These are phyloP conservation scores for Fopius arisanus DNA, from an alignment of 1,140 invertebrate species.

Conservation along the genomic window DNA sequence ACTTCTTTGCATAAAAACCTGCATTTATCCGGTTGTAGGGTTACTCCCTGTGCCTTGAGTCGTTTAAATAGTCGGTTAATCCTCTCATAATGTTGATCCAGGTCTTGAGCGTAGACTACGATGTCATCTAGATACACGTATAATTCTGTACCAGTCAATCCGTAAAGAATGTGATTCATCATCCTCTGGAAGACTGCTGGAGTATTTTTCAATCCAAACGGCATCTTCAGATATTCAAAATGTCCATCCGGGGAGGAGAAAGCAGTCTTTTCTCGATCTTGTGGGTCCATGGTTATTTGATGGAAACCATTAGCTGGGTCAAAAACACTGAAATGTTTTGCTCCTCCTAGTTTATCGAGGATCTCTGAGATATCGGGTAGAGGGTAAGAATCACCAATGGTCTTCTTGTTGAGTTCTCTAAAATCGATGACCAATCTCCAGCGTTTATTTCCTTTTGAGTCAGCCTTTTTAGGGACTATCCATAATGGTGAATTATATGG, in stretches of 20 bases:
- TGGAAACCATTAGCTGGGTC: background rate
- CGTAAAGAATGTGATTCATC: too few relatives aligned
- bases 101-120: too few relatives aligned
- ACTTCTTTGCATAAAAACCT: too few relatives aligned
- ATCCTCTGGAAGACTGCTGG: too few relatives aligned
- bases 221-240: background rate
- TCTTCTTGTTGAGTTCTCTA: background rate
- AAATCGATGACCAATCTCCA: background rate
- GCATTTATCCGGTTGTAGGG: too few relatives aligned
- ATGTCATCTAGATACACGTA: conserved; percentile 21
- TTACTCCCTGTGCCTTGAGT: too few relatives aligned
- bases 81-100: too few relatives aligned
- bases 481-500: background rate
- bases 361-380: background rate
- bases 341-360: background rate
- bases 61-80: too few relatives aligned
- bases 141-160: too few relatives aligned
- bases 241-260: background rate
- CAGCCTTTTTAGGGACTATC: background rate
- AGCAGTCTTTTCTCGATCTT: background rate
- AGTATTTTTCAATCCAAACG: conserved; percentile 28
- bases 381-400: background rate
- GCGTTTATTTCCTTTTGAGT: background rate
- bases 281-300: background rate
- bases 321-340: background rate